Evolutionary conservation across 2,797 vertebrate species (phyloP).

Genomic region (Sciurus carolinensis): DNA sequence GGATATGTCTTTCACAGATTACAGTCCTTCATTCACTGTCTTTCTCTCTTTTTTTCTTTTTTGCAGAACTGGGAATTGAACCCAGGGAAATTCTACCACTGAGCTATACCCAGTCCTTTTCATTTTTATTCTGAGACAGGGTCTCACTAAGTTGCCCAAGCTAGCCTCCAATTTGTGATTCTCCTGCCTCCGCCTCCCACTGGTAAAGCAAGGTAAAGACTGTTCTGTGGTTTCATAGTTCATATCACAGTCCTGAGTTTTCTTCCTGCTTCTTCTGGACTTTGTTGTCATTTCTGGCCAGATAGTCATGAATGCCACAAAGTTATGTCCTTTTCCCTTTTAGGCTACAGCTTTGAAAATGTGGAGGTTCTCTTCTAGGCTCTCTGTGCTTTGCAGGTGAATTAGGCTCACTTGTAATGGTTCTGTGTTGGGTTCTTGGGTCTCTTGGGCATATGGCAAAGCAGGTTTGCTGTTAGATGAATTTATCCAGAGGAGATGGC

Average conservation of each 20-base stretch:
- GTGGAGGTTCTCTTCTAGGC: neutral
- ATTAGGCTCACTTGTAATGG: neutral
- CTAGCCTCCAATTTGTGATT: neutral
- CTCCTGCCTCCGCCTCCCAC: too few relatives aligned
- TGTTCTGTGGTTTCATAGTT: neutral
- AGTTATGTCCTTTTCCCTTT: neutral
- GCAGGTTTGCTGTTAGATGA: conserved; percentile 19
- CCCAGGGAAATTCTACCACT: neutral
- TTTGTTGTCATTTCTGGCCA: neutral
- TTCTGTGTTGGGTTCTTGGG: conserved; percentile 1
- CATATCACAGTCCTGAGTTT: neutral
- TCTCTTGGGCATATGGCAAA: neutral
- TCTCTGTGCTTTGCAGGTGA: neutral
- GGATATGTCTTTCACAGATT: conserved; percentile 2
- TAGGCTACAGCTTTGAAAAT: conserved; percentile 14
- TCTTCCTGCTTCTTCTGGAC: conserved; percentile 27
- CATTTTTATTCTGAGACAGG: neutral
- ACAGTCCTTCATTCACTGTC: neutral
- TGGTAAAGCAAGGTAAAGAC: neutral
- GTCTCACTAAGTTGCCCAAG: neutral
- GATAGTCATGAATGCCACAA: neutral
- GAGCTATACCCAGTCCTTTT: neutral
- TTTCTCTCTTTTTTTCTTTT: too few relatives aligned
- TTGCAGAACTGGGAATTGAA: neutral
- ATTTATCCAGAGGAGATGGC: neutral